Evolutionary conservation across 2,888 invertebrate species (phyloP), one percentile per base, ranked within the genome.

Genomic region (Punctoribates punctum): DNA sequence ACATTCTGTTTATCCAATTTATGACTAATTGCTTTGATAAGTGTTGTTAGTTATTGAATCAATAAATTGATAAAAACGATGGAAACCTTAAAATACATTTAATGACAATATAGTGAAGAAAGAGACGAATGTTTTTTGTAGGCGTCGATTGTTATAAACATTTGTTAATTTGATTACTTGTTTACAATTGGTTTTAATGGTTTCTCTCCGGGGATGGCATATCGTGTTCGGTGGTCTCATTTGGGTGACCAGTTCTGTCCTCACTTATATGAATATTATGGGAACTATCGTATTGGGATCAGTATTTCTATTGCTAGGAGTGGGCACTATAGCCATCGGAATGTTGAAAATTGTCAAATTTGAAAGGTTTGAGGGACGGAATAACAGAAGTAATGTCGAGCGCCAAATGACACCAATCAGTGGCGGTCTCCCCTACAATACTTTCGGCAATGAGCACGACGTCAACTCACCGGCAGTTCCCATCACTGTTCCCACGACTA

Each of bases 91-190:
- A 54, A 54, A 54, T 54, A 54, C 5, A 54, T 11, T n/a, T 5
- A 54, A 54, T 54, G 8, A n/a, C 54, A 54, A 54, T 11, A n/a
- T 54, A n/a, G 9, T 54, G 42, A 54, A n/a, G 5, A 13, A 17
- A 54, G 17, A 54, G 8, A 8, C 8, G 5, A 13, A 17, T 54
- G 5, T 54, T 5, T n/a, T 54, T n/a, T 54, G 20, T 54, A 54
- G 54, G 54, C 54, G 54, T 54, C n/a, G n/a, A n/a, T n/a, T n/a
- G n/a, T n/a, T n/a, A n/a, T 54, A 54, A n/a, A 54, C 20, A 54
- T 54, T 8, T 54, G 15, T 54, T 54, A n/a, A 11, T 54, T 54
- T 54, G 8, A 17, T 54, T 54, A 54, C 17, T 54, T 54, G 5
- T 13, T 54, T 54, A 54, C 20, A 54, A n/a, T 11, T 17, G 54